Base-by-base conservation (phyloP, 2,113 vertebrate species). In the Taxidea taxus region DNA sequence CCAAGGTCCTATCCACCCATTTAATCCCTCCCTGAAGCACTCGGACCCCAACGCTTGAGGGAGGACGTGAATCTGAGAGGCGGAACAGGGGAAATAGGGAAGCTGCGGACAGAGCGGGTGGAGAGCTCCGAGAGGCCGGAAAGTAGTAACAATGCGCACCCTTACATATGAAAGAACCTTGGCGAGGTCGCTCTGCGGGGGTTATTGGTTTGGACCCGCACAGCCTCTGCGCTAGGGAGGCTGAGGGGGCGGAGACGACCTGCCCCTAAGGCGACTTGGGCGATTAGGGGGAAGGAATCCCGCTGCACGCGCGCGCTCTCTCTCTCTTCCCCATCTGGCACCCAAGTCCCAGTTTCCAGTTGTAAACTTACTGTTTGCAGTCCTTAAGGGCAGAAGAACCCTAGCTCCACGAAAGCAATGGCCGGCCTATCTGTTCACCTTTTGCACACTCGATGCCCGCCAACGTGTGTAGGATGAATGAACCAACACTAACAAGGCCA, bases 141-240 rank as follows among this genome's bases (percentile, higher is more conserved):
- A 91, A 95, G 92, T 51, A 42, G 29, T 44, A 64, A 97, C 96
- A 96, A 88, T n/a, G 44, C n/a, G 3, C 34, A 23, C 21, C 39
- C 86, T 87, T 97, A 31, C 90, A 60, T 56, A 20, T 29, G 87
- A 97, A 97, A 96, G 87, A 77, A 23, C 20, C 29, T 37, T 27
- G 80, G 51, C 7, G 25, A 39, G 23, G 42, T 84, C 1, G 15
- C 39, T 51, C 47, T 3, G 25, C 1, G 0, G 11, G 51, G 21
- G 39, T 81, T 56, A 42, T n/a, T 27, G 58, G 75, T 60, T n/a
- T 14, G 44, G 16, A 39, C 34, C 49, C 29, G 27, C 87, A 60
- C 47, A 1, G 31, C 56, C 23, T 9, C 21, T 23, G 9, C 0
- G 29, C 44, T 27, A 9, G 11, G 31, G 54, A 91, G 47, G 54